Evolutionary conservation across 37 sponge, comb jelly and placozoan species (phyloP), one percentile per base, ranked within the genome.

Genomic region (Aplysina aerophoba): DNA sequence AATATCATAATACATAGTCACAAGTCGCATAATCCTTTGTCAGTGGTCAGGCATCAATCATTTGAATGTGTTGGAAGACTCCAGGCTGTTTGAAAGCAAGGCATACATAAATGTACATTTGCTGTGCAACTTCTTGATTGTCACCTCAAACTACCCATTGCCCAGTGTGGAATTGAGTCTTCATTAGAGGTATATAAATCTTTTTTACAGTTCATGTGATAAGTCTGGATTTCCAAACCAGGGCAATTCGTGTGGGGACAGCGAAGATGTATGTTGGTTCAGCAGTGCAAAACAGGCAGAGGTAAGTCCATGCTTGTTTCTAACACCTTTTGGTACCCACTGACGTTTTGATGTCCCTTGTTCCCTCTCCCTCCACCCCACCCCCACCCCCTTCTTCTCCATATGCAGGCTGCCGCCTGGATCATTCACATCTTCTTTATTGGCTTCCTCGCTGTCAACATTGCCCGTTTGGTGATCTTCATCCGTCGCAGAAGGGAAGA

Each of bases 371-470:
- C 8, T 44, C 50, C 8, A 3, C 3, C 11, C 64, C 64, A 62
- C 24, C 64, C 12, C 28, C 64, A 62, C 64, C 37, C 73, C 2
- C 28, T 12, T 37, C 28, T 12, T 37, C 50, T 61, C 39, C 19
- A 65, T 78, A 11, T 77, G n/a, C 25, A 90, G 90, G 81, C 35
- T 54, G 65, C 86, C 31, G 86, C 86, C 31, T 90, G 90, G 90
- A 67, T 90, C n/a, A 50, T 64, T 19, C 82, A 85, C 60, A 38
- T 86, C 35, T 90, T 90, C 67, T 4, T 86, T 28, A 40, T 86
- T 27, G 33, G 85, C 6, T 68, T 41, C 4, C 27, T 83, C 3
- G 79, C 82, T 5, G 38, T 90, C 31, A 66, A 37, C 60, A 37
- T 86, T 39, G 63, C 83, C 4, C 74, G 90, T 20, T 62, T 73